phyloP scores from a whole-genome alignment of 1,140 invertebrate genomes.

The Drosophila erecta region DNA sequence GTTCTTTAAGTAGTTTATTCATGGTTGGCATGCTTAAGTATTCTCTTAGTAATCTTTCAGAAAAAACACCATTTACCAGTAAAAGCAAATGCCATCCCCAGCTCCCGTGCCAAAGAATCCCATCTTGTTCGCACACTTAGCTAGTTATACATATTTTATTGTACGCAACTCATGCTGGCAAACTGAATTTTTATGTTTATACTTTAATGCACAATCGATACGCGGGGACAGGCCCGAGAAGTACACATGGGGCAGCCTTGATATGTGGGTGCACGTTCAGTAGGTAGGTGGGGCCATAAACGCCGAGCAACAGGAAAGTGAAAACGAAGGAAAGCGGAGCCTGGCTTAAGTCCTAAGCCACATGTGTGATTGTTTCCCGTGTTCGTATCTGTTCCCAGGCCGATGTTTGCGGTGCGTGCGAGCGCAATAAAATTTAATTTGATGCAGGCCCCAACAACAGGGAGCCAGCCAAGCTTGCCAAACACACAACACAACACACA shows the following conservation, averaged over 20 bases:
- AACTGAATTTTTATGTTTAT: constrained; percentile 65
- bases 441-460: constrained; percentile 49
- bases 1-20: constrained; percentile 6
- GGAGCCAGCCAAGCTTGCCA: constrained; percentile 6
- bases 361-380: constrained; percentile 35
- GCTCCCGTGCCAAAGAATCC: background rate
- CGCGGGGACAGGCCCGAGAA: constrained; percentile 5
- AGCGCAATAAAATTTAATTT: constrained; percentile 77
- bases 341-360: constrained; percentile 51
- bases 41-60: constrained; percentile 16
- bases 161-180: constrained; percentile 56
- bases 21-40: constrained; percentile 17
- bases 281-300: constrained; percentile 49
- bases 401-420: constrained; percentile 51
- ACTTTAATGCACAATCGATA: constrained; percentile 73
- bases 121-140: constrained; percentile 18
- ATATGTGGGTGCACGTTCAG: constrained; percentile 10
- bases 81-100: constrained; percentile 37
- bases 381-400: constrained; percentile 23
- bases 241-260: constrained; percentile 17
- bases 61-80: constrained; percentile 37
- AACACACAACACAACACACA: constrained; percentile 10
- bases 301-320: constrained; percentile 29
- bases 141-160: constrained; percentile 64
- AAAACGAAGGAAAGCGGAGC: constrained; percentile 20